These are phyloP conservation scores for Brachypteracias leptosomus DNA, from an alignment of 2,113 vertebrate genomes.

Conservation along the genomic window DNA sequence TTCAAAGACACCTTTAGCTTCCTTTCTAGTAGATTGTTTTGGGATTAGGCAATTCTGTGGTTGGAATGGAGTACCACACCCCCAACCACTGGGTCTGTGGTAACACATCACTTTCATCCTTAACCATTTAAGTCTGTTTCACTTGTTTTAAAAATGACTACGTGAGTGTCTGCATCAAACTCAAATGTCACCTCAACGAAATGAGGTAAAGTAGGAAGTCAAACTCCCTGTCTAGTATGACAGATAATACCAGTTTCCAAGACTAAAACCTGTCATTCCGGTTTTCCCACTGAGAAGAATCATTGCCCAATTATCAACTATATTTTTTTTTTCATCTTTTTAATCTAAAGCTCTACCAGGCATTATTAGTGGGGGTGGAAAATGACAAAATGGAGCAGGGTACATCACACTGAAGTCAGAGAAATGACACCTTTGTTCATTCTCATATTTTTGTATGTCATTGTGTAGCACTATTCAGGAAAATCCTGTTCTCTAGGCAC, in stretches of 20 bases:
- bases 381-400: neutral
- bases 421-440: neutral
- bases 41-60: neutral
- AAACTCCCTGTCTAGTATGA: slow-evolving; percentile 1
- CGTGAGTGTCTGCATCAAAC: neutral
- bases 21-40: neutral
- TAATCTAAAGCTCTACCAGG: neutral
- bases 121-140: neutral
- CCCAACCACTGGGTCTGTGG: neutral
- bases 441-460: neutral
- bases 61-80: neutral
- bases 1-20: slow-evolving; percentile 34
- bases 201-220: neutral
- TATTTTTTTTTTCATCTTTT: neutral
- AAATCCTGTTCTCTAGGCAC: neutral
- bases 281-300: slow-evolving; percentile 26
- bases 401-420: neutral
- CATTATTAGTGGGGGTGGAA: neutral
- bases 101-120: neutral
- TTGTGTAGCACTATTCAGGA: neutral
- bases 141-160: neutral
- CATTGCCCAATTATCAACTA: neutral
- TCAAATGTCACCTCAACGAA: neutral
- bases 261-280: slow-evolving; percentile 17
- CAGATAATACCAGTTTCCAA: neutral